These are phyloP conservation scores for Eleutherodactylus coqui DNA, from an alignment of 2,797 vertebrate genomes.

Conservation along the genomic window DNA sequence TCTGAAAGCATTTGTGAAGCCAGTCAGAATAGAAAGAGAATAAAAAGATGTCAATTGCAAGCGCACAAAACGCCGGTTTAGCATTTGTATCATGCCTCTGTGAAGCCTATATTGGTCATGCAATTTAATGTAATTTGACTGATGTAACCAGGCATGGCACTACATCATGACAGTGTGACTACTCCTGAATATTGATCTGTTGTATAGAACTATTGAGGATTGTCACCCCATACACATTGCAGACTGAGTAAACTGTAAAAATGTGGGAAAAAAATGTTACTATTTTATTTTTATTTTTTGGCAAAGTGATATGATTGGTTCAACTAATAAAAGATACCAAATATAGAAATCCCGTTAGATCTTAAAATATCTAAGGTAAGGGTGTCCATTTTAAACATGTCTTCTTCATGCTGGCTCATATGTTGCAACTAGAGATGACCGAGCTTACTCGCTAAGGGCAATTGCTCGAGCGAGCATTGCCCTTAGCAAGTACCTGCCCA, in stretches of 20 bases:
- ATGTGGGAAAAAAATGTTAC: not conserved
- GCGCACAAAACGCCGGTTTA: slow-evolving; percentile 33
- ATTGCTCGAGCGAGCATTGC: too few species aligned
- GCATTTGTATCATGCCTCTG: slow-evolving; percentile 30
- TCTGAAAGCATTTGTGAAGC: slow-evolving; percentile 30
- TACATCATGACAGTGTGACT: slow-evolving; percentile 31
- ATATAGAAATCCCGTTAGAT: too few species aligned
- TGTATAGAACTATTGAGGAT: not conserved
- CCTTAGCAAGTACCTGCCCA: too few species aligned
- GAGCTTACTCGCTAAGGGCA: too few species aligned
- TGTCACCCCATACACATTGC: not conserved
- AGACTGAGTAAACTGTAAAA: not conserved
- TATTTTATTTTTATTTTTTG: too few species aligned
- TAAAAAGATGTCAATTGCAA: slow-evolving; percentile 24
- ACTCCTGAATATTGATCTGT: slow-evolving; percentile 42
- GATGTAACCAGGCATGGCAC: slow-evolving; percentile 54
- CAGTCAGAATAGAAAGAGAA: slow-evolving; percentile 13
- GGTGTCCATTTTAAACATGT: too few species aligned
- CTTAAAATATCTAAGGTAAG: too few species aligned
- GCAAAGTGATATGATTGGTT: too few species aligned
- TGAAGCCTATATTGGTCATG: slow-evolving; percentile 48
- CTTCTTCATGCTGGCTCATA: too few species aligned
- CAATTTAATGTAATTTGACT: slow-evolving; percentile 55
- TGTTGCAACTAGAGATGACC: too few species aligned
- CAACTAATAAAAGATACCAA: too few species aligned